These are phyloP conservation scores for Mellivora capensis DNA, from an alignment of 2,113 vertebrate genomes.

Conservation along the genomic window DNA sequence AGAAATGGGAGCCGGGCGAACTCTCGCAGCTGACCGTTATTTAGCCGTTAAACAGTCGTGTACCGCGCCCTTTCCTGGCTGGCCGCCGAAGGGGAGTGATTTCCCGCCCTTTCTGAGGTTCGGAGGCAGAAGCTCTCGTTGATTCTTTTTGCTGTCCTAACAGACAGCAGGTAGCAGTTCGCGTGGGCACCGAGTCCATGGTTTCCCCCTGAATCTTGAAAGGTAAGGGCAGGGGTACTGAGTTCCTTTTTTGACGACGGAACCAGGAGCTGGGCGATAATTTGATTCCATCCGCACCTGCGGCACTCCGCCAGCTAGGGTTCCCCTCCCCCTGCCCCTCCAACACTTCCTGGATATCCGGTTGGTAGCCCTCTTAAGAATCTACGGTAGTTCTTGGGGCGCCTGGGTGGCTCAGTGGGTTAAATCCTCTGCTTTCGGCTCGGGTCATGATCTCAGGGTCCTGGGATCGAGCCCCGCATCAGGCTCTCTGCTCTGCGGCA, in stretches of 20 bases:
- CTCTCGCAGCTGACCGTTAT: not conserved
- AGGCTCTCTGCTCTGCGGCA: no score
- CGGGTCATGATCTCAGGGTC: no score
- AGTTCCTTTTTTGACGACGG: not conserved
- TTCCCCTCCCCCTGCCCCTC: not conserved
- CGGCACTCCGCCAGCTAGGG: not conserved
- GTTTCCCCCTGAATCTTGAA: not conserved
- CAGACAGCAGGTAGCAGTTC: not conserved
- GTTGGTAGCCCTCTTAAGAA: not conserved
- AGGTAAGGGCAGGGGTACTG: not conserved
- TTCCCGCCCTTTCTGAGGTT: not conserved
- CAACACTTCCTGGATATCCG: accelerated
- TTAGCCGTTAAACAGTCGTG: not conserved
- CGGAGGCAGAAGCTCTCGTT: not conserved
- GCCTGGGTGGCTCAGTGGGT: no score
- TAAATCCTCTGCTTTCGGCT: no score
- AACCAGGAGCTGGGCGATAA: not conserved
- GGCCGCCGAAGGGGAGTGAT: accelerated
- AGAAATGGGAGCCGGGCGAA: accelerated
- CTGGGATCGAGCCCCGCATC: no score
- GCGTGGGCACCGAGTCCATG: not conserved
- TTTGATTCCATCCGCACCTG: not conserved
- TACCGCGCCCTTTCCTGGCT: accelerated
- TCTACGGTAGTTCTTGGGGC: no score
- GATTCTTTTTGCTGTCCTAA: not conserved